phyloP scores from a whole-genome alignment of 2,888 invertebrate species.

The Trissoscelio sp. region DNA sequence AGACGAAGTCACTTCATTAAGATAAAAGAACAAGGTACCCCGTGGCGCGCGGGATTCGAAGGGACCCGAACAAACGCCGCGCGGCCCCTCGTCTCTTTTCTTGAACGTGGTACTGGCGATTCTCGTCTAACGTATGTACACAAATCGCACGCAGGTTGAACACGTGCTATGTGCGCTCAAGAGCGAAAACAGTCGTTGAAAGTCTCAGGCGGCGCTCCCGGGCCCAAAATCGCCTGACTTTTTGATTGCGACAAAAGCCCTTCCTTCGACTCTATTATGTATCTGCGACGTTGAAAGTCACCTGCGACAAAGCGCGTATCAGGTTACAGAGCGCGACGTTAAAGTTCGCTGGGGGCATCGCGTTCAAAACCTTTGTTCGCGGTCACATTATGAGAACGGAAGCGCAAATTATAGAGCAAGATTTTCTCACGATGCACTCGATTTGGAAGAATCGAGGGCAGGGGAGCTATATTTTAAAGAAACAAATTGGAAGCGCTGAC shows the following conservation, averaged over 20 bases:
- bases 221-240: conserved; percentile 75
- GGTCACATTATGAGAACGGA: conserved; percentile 80
- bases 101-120: conserved; percentile 45
- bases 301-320: conserved; percentile 78
- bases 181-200: conserved; percentile 81
- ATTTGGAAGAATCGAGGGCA: conserved; percentile 27
- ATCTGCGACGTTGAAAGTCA: conserved; percentile 77
- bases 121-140: conserved; percentile 59
- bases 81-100: conserved; percentile 39
- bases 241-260: conserved; percentile 67
- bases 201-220: conserved; percentile 63
- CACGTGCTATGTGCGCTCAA: conserved; percentile 80
- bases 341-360: conserved; percentile 76
- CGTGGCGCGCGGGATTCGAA: conserved; percentile 48
- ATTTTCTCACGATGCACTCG: conserved; percentile 69
- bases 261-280: conserved; percentile 64
- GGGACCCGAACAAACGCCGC: conserved; percentile 49
- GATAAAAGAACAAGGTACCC: conserved; percentile 67
- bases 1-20: conserved; percentile 68
- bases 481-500: conserved; percentile 26
- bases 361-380: conserved; percentile 70
- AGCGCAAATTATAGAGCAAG: conserved; percentile 81
- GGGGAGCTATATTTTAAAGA: conserved; percentile 25
- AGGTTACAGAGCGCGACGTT: conserved; percentile 77
- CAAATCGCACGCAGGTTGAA: conserved; percentile 68